A percentile compares a stretch with the other conserved stretches of the same genome.
These are phyloP conservation scores for Trichogramma dendrolimi DNA, from an alignment of 2,888 invertebrate genomes.

Conservation along the genomic window DNA sequence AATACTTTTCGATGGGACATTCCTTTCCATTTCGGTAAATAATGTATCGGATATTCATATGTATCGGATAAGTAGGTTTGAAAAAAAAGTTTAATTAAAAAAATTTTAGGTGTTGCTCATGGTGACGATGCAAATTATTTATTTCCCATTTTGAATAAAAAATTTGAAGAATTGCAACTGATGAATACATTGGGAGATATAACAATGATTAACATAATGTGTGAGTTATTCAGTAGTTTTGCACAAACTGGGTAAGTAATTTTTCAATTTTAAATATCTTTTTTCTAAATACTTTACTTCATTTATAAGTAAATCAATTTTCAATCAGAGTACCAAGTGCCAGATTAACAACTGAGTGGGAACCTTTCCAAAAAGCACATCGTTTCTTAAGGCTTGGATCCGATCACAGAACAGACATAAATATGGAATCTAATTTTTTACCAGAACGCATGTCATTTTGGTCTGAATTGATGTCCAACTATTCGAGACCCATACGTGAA, in stretches of 20 bases:
- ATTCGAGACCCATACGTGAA: conserved; percentile 27
- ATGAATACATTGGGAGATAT: conserved; percentile 37
- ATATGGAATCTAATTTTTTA: conserved; percentile 35
- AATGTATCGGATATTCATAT: not conserved
- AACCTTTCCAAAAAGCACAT: conserved; percentile 36
- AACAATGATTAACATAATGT: conserved; percentile 41
- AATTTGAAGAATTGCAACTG: conserved; percentile 26
- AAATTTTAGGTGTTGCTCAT: conserved; percentile 37
- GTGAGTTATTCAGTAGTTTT: conserved; percentile 42
- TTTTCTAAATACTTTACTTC: not conserved
- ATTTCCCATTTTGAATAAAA: conserved; percentile 36
- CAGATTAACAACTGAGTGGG: conserved; percentile 35
- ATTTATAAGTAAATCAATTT: conserved; percentile 14
- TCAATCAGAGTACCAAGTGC: conserved; percentile 39
- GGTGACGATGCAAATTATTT: conserved; percentile 43
- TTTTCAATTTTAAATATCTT: not conserved
- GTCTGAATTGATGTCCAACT: conserved; percentile 35
- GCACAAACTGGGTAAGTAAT: conserved; percentile 39
- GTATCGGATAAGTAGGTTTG: not conserved
- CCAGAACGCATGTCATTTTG: conserved; percentile 42
- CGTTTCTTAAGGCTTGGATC: conserved; percentile 40
- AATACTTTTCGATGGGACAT: conserved; percentile 22
- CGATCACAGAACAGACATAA: conserved; percentile 32
- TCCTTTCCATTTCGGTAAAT: conserved; percentile 34
- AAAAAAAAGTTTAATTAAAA: not conserved